Base-by-base conservation (phyloP, 2,888 invertebrate genomes). In the Pyrgus malvae region DNA sequence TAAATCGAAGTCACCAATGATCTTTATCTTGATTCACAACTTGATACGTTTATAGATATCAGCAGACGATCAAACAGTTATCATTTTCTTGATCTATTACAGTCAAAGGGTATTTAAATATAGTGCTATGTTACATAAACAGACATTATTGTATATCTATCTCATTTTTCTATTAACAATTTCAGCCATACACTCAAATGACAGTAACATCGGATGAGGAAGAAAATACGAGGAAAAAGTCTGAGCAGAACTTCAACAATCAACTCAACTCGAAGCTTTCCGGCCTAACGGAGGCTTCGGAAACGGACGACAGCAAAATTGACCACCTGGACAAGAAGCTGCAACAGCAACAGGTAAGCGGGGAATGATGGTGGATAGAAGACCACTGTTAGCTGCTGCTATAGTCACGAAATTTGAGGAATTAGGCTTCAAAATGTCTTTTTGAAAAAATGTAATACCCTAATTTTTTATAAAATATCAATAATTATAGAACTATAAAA, bases 131-230 rank as follows among this genome's bases (percentile, higher is more conserved):
- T n/a, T n/a, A 14, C 21, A 1, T 29, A 9, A 16, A 8, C 35
- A 14, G 3, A 51, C 31, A 45, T 53, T n/a, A n/a, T n/a, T n/a
- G n/a, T n/a, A n/a, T n/a, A n/a, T n/a, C n/a, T n/a, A n/a, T n/a
- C n/a, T n/a, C n/a, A n/a, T n/a, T n/a, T n/a, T 31, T 31, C 0
- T 31, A 8, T 35, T 8, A 35, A 37, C 7, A 35, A 46, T 41
- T 87, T 23, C 80, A 92, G 91, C 94, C 94, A 3, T 94, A 94
- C 79, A 94, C 94, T 6, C 93, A 93, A 70, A 91, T 92, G 44
- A 94, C 94, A 58, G 91, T 93, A 44, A 94, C 94, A 31, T 95
- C 95, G 5, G 96, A 96, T 71, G 96, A 96, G 76, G 96, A 95
- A 69, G 95, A 95, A 91, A 91, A 76, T 83, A 92, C 82, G 84